A percentile compares a stretch with the other conserved stretches of the same genome.
These are phyloP conservation scores for Holcopasites calliopsidis DNA, from an alignment of 1,140 invertebrate species.

Conservation along the genomic window DNA sequence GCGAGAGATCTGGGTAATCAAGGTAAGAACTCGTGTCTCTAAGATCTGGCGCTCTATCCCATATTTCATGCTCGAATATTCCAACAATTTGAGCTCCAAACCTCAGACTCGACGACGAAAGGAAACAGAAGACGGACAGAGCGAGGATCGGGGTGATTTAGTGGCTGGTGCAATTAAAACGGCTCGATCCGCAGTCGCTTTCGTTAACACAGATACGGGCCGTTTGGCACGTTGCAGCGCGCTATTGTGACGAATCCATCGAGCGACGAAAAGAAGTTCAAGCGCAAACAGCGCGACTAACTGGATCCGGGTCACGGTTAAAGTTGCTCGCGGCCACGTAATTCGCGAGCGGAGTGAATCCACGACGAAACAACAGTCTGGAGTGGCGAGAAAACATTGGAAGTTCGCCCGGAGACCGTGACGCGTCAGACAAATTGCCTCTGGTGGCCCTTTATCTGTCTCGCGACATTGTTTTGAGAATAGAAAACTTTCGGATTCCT, in stretches of 20 bases:
- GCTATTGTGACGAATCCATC: conserved; percentile 8
- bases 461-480: conserved; percentile 15
- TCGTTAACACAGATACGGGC: conserved; percentile 13
- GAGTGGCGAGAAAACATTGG: conserved; percentile 16
- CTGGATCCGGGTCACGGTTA: conserved; percentile 55
- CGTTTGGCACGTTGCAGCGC: background rate
- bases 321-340: conserved; percentile 8
- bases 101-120: background rate
- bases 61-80: no score
- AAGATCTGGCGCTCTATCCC: no score
- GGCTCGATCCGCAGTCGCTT: background rate
- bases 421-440: conserved; percentile 37
- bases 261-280: conserved; percentile 31
- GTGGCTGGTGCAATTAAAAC: background rate
- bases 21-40: no score
- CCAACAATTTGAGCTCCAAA: no score
- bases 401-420: conserved; percentile 8
- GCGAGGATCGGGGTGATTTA: no score
- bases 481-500: conserved; percentile 2
- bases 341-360: conserved; percentile 11
- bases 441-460: conserved; percentile 2
- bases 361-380: conserved; percentile 22
- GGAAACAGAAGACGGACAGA: no score
- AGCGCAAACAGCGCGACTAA: conserved; percentile 34
- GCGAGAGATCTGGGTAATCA: no score